Evolutionary conservation across 2,797 vertebrate genomes (phyloP).

Genomic region (Mustela erminea): DNA sequence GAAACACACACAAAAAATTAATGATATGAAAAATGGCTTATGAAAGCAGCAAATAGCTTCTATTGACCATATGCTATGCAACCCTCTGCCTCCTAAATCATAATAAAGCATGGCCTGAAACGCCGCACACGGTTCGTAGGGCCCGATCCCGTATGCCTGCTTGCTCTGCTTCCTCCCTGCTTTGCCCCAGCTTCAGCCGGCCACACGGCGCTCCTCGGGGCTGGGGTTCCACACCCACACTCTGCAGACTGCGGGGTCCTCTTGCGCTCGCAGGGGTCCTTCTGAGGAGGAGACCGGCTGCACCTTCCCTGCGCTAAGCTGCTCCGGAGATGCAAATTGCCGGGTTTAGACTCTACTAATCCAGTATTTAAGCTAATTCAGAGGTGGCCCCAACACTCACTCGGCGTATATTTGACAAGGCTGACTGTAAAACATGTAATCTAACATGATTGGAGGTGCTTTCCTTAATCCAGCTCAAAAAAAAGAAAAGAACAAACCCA

Average conservation of each 20-base stretch:
- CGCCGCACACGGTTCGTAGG: not conserved
- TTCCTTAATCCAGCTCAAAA: too few relatives aligned
- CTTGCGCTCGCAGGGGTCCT: not conserved
- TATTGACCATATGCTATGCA: slow-evolving; percentile 67
- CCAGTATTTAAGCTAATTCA: slow-evolving; percentile 7
- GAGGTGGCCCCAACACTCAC: not conserved
- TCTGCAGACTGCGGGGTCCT: not conserved
- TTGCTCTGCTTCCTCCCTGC: rapidly evolving
- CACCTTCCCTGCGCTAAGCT: not conserved
- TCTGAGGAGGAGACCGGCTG: not conserved
- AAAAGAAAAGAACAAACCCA: not conserved
- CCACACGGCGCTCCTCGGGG: rapidly evolving
- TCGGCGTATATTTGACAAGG: not conserved
- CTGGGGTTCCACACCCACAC: not conserved
- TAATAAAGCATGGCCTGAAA: not conserved
- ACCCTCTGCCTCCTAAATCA: slow-evolving; percentile 70
- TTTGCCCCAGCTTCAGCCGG: rapidly evolving
- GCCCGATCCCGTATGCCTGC: rapidly evolving
- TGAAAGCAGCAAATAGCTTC: slow-evolving; percentile 75
- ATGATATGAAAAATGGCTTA: slow-evolving; percentile 76
- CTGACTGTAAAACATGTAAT: not conserved
- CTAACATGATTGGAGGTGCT: rapidly evolving
- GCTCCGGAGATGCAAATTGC: not conserved
- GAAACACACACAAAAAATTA: slow-evolving; percentile 76
- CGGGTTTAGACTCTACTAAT: not conserved